Evolutionary conservation across 2,113 vertebrate genomes (phyloP), one percentile per base, ranked within the genome.

Genomic region (Laticauda laticaudata): DNA sequence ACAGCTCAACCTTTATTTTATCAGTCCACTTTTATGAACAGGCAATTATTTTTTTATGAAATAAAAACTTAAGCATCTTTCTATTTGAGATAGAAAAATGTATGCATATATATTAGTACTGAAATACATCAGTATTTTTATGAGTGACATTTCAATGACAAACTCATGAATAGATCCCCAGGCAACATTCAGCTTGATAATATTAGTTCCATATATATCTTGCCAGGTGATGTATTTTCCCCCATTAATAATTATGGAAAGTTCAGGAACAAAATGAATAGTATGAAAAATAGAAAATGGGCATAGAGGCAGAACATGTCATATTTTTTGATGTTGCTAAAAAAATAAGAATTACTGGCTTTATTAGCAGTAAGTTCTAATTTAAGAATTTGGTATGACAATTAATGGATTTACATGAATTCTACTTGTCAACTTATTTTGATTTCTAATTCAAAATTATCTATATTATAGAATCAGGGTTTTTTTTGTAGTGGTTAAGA

Each of bases 131-230:
- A 95, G 93, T 94, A 96, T 95, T 95, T 94, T 96, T 94, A 95
- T 93, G 94, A 94, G 59, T 94, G 88, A 95, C 48, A 95, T 95
- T 96, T 96, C 92, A 96, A 91, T 95, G 45, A 53, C 90, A 96
- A 95, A n/a, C 93, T 93, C 96, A 93, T 94, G 93, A 95, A 96
- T 94, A 96, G 95, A 96, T 95, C 95, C 81, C 93, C 91, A 87
- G 39, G 89, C 87, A 91, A 54, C 90, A 85, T 86, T 95, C 56
- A 95, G 39, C 39, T 48, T 92, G 92, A 92, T 92, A 92, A 91
- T 15, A 92, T 90, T 93, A 91, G 23, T 45, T 95, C 54, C 26
- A 5, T 94, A 45, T 95, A 51, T 95, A 86, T 23, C 20, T 15
- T 92, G 88, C 88, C 23, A 93, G 54, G n/a, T 94, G 95, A 94